Base-by-base conservation (phyloP, 2,797 vertebrate genomes). In the Enteromius fasciolatus region DNA sequence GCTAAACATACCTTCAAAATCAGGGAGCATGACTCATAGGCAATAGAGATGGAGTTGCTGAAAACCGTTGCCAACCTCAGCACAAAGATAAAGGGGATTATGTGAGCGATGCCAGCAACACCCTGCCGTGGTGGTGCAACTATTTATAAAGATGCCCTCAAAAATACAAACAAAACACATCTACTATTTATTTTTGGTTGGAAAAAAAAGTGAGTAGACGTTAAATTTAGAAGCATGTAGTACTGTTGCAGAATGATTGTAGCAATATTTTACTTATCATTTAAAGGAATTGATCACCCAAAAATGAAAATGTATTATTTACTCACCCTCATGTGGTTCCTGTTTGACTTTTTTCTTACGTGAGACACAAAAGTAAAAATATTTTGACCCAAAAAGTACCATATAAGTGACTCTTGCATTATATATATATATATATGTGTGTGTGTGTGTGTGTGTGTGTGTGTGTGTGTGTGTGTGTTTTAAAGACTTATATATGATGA, bases 131-230 rank as follows among this genome's bases (percentile, higher is more conserved):
- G 48, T 86, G 79, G 83, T 69, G 79, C 14, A 52, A 80, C 81
- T 87, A 87, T 90, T 89, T 90, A 77, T 80, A 85, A 82, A 84
- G 78, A 52, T 83, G 80, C 79, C 85, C 75, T 87, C 36, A 87
- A 87, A 87, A 88, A 87, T 64, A 74, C 48, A 85, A 80, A 85
- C 76, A 73, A 67, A 77, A 73, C 80, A 68, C 61, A 50, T 64
- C 72, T 44, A 68, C 80, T 82, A 54, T 81, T 85, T 83, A 54
- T 81, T 12, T 46, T 75, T 83, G 75, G 52, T 74, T 54, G 59
- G 14, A 8, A 5, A 85, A 41, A 63, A 61, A 17, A 36, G 20
- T 41, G 14, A 41, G 33, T 39, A 75, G 80, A 28, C 33, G 46
- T 46, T 73, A 64, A 64, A 64, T 74, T 81, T 64, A 73, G 79